These are phyloP conservation scores for Therioaphis trifolii DNA, from an alignment of 2,888 invertebrate species.

Conservation along the genomic window DNA sequence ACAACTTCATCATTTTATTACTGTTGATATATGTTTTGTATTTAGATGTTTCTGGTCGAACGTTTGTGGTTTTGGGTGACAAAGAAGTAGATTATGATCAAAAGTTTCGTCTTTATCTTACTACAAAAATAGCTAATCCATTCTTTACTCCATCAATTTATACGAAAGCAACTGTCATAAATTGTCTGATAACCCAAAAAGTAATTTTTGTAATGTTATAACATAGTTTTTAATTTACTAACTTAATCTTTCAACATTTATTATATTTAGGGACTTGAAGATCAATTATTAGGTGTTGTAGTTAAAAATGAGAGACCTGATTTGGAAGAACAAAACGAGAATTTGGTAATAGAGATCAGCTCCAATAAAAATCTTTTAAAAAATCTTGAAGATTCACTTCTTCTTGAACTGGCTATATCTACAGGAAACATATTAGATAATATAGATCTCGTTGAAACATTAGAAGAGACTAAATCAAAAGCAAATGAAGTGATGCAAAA, in stretches of 20 bases:
- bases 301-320: constrained; percentile 88
- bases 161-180: constrained; percentile 88
- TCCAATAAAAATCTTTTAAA: constrained; percentile 86
- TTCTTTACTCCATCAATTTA: constrained; percentile 87
- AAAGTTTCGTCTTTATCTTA: constrained; percentile 88
- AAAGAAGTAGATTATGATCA: constrained; percentile 91
- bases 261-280: constrained; percentile 80
- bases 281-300: constrained; percentile 89
- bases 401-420: constrained; percentile 85
- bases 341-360: constrained; percentile 84
- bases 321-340: constrained; percentile 87
- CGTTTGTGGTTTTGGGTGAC: constrained; percentile 68
- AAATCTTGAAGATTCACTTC: constrained; percentile 85
- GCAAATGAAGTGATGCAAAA: constrained; percentile 81
- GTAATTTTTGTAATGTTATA: constrained; percentile 69
- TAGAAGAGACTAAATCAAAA: constrained; percentile 90
- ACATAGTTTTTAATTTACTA: not conserved
- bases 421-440: constrained; percentile 92
- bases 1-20: not conserved
- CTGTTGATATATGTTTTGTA: not conserved
- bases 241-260: too few relatives aligned
- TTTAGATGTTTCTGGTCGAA: constrained; percentile 41
- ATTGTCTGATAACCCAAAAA: constrained; percentile 88
- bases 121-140: constrained; percentile 90
- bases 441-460: constrained; percentile 83